Conservation (phyloP, 2,797 vertebrate genomes). For the Halcyon badia region DNA sequence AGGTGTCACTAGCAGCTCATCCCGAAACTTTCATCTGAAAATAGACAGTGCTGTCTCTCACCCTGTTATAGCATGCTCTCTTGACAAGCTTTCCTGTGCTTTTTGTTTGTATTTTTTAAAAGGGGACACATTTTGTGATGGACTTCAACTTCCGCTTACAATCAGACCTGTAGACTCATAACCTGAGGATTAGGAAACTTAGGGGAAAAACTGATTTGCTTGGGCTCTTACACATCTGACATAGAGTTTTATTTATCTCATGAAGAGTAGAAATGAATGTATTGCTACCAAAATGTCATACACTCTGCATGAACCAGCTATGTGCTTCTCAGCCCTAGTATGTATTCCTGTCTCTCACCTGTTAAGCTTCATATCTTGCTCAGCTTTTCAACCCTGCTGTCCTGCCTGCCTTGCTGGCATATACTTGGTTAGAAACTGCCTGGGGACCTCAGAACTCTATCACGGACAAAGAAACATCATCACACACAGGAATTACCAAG, state of each 20-base stretch:
- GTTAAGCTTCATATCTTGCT: neutral
- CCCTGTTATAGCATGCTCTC: rapidly evolving
- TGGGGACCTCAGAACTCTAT: neutral
- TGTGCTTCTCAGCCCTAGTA: neutral
- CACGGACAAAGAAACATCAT: neutral
- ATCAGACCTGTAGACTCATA: neutral
- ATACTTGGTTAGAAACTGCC: neutral
- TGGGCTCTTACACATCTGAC: neutral
- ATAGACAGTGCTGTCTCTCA: neutral
- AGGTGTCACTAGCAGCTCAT: neutral
- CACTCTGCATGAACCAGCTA: neutral
- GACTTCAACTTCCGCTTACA: neutral
- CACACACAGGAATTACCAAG: neutral
- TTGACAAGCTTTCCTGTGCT: neutral
- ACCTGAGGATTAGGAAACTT: neutral
- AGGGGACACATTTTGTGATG: neutral
- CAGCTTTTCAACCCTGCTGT: neutral
- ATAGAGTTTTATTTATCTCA: neutral
- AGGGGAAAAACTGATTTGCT: neutral
- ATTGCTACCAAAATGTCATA: neutral
- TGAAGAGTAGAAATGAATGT: neutral
- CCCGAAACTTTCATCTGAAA: neutral
- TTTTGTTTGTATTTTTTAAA: neutral
- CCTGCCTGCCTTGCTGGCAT: neutral
- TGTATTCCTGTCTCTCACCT: neutral